Evolutionary conservation across 2,797 vertebrate genomes (phyloP).

Genomic region (Knipowitschia caucasica): DNA sequence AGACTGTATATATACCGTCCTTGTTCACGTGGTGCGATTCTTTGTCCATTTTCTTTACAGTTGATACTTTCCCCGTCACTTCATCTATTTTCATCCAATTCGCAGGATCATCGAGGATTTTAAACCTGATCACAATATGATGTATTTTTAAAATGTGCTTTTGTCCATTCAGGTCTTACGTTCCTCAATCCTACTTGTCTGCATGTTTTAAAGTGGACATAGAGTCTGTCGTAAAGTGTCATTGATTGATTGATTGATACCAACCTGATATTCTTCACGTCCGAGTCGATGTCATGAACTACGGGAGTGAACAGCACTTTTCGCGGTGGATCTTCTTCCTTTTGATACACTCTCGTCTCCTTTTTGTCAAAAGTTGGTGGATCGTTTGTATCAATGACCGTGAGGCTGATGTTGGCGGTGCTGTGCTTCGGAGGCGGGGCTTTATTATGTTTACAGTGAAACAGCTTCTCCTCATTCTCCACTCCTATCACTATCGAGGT

Average conservation of each 20-base stretch:
- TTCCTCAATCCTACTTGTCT: no score
- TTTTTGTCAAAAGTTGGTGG: conserved; percentile 65
- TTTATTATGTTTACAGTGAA: conserved; percentile 49
- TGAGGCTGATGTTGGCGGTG: conserved; percentile 46
- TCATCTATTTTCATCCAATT: conserved; percentile 73
- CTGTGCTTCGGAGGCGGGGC: fast-evolving
- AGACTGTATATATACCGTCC: conserved; percentile 64
- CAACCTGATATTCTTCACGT: conserved; percentile 61
- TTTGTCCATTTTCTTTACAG: conserved; percentile 71
- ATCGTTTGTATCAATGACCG: conserved; percentile 66
- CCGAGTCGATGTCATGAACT: conserved; percentile 66
- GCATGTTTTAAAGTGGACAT: no score
- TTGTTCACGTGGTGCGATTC: conserved; percentile 73
- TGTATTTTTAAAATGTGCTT: neutral
- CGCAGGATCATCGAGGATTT: conserved; percentile 66
- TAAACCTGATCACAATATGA: conserved; percentile 59
- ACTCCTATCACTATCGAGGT: conserved; percentile 60
- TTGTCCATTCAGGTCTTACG: no score
- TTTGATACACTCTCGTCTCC: conserved; percentile 28
- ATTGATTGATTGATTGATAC: no score
- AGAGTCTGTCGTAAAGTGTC: no score
- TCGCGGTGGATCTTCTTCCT: conserved; percentile 73
- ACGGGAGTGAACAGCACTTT: conserved; percentile 56
- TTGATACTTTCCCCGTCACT: conserved; percentile 71
- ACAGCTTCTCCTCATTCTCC: conserved; percentile 71